Evolutionary conservation across 2,113 vertebrate species (phyloP), one percentile per base, ranked within the genome.

Genomic region (Tonatia bakeri): DNA sequence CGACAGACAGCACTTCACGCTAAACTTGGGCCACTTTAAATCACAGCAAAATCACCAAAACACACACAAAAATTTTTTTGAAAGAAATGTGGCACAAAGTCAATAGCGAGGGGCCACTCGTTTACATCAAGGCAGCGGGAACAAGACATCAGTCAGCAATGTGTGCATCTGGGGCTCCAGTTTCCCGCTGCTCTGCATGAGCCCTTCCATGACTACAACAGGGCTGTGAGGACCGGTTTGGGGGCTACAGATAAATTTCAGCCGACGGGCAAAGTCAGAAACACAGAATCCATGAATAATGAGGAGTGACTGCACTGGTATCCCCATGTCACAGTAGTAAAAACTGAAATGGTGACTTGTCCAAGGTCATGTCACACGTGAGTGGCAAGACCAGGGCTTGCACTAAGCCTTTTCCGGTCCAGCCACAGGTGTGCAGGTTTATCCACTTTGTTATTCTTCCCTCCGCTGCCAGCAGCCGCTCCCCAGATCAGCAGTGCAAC

Each of bases 151-250:
- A 1, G 33, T 15, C 24, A 38, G 26, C 40, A 22, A 22, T 0
- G 11, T 2, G 1, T 4, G 36, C 47, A 24, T 16, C 4, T 17
- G 19, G 3, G 0, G 17, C 70, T 45, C 2, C 4, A 31, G 10
- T 11, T 15, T 40, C 8, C 11, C 22, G 2, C 38, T 24, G 33
- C n/a, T 82, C 45, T 54, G n/a, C 15, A 1, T 7, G 9, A 61
- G 67, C 24, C 59, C 12, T 45, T 65, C 5, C 16, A 4, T 40
- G 40, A 50, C 50, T 0, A 1, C n/a, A 15, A 33, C 77, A 16
- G 15, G 0, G 33, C 28, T 12, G 2, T 0, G 1, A 61, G 61
- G n/a, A 17, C 4, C 12, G 19, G 28, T 33, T 5, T 19, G 36
- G 22, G 75, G 61, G 31, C 40, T n/a, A 56, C 73, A 85, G 7